These are phyloP conservation scores for Pitangus sulphuratus DNA, from an alignment of 2,797 vertebrate species.

Conservation along the genomic window DNA sequence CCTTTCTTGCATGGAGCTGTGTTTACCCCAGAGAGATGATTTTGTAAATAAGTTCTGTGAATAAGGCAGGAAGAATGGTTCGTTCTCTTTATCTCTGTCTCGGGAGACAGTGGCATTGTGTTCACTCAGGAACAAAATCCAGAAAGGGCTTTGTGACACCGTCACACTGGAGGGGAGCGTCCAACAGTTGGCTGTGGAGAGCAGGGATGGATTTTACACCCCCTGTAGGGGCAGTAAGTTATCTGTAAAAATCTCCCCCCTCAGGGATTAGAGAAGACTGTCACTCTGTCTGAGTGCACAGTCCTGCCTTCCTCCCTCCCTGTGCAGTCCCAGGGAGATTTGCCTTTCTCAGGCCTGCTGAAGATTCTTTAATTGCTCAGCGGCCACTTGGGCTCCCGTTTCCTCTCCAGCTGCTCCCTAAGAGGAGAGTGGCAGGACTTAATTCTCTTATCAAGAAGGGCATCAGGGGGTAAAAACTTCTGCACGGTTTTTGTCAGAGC, in stretches of 20 bases:
- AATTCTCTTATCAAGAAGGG: constrained; percentile 28
- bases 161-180: neutral
- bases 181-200: neutral
- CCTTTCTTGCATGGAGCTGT: neutral
- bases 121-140: constrained; percentile 33
- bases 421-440: constrained; percentile 10
- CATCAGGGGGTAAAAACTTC: constrained; percentile 36
- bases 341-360: neutral
- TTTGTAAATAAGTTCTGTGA: constrained; percentile 22
- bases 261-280: neutral
- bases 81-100: constrained; percentile 14
- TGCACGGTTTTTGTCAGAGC: constrained; percentile 9
- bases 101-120: constrained; percentile 6
- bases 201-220: neutral
- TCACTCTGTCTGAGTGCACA: neutral
- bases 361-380: constrained; percentile 8
- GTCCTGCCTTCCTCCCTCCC: neutral
- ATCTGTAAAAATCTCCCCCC: neutral
- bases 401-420: constrained; percentile 20
- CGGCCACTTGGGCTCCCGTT: neutral
- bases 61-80: neutral
- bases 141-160: neutral
- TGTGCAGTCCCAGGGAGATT: neutral
- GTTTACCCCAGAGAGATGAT: neutral
- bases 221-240: neutral